Conservation (phyloP, 2,888 invertebrate species). For the Scelioninae gen. 2 region DNA sequence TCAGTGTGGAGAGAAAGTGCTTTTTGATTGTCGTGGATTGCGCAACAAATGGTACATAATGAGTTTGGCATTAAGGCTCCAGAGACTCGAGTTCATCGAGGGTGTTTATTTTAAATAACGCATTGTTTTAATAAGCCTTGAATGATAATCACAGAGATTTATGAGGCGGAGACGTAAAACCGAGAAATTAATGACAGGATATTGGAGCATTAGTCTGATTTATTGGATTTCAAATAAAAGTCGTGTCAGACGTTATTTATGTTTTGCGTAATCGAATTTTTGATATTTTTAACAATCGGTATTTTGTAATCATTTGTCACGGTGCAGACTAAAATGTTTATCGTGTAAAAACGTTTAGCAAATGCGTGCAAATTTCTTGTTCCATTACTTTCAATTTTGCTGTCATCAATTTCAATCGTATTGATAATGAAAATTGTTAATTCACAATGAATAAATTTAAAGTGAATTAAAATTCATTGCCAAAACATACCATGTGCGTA, state of each 20-base stretch:
- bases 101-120: conserved; percentile 6
- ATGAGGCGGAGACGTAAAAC: not conserved
- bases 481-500: no score
- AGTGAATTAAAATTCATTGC: no score
- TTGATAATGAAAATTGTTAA: no score
- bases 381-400: not conserved
- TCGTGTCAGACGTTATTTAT: not conserved
- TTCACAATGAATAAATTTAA: no score
- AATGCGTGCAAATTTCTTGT: not conserved
- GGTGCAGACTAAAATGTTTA: not conserved
- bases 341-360: no score
- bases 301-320: conserved; percentile 4
- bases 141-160: no score
- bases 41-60: conserved; percentile 3
- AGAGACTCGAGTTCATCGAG: not conserved
- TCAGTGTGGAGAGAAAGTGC: conserved; percentile 2
- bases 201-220: conserved; percentile 1
- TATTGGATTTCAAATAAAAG: conserved; percentile 6
- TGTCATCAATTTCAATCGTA: no score
- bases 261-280: conserved; percentile 1
- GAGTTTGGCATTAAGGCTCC: conserved; percentile 1
- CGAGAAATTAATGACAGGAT: conserved; percentile 5
- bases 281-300: not conserved
- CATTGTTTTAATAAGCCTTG: conserved; percentile 2
- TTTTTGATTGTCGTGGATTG: conserved; percentile 1